Base-by-base conservation (phyloP, 1,140 invertebrate species). In the Planococcus citri region DNA sequence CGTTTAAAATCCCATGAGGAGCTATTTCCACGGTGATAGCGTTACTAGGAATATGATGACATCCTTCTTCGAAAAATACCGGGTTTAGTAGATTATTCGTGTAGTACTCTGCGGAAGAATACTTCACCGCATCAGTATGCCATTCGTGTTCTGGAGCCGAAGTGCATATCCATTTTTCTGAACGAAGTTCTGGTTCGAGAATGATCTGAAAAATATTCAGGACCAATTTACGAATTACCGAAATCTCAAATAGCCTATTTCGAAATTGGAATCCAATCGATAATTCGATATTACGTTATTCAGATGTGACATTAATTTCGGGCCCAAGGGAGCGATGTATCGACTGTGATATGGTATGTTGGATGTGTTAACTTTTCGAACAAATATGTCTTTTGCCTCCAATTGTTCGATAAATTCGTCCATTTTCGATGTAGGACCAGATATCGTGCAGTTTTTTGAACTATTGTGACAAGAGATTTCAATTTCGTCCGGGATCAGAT, bases 401-500 rank as follows among this genome's bases (percentile, higher is more conserved):
- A 91, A 76, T 72, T 89, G 78, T 1, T 80, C 82, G 0, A 91
- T 86, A 77, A 91, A 91, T 27, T 77, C 76, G 70, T 81, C 79
- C 74, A 94, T 86, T 33, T 84, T 82, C 33, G 86, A 86, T 38
- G 83, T 83, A 2, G 90, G 90, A 1, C 93, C 93, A 8, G 92
- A 94, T 61, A 95, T 85, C 0, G 91, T 94, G 41, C 91, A 88
- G 57, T 67, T 72, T 20, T 3, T 69, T 8, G 58, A 3, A 24
- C 58, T 37, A 76, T 95, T 95, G 78, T 92, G 90, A 78, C 92
- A 95, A 17, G 92, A 91, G 0, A 92, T 86, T 74, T 90, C 87
- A 76, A 94, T 83, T 72, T 79, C 79, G 8, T 80, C 78, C 70
- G 91, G 87, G 21, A 71, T 17, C 8, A 67, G 22, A 38, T 76